Evolutionary conservation across 2,113 vertebrate species (phyloP).

Genomic region (Leucopternis melanops): DNA sequence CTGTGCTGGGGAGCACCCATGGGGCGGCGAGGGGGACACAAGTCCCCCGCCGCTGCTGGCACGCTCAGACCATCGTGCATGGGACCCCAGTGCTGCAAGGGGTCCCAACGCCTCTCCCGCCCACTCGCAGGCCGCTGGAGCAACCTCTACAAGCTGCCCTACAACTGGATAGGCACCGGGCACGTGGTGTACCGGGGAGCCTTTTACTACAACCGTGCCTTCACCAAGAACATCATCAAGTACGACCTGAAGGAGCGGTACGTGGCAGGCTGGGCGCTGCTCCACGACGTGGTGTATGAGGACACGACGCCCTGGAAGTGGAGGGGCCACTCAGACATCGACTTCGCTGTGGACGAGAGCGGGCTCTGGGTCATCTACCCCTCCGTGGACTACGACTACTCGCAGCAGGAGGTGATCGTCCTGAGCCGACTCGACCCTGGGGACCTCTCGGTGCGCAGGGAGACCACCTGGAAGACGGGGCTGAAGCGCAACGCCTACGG

Average conservation of each 20-base stretch:
- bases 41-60: background rate
- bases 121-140: constrained; percentile 85
- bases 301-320: constrained; percentile 96
- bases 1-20: background rate
- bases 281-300: constrained; percentile 89
- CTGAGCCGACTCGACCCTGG: constrained; percentile 88
- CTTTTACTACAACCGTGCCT: constrained; percentile 97
- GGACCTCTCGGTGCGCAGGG: constrained; percentile 87
- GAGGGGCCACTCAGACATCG: constrained; percentile 95
- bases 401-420: constrained; percentile 88
- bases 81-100: background rate
- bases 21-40: background rate
- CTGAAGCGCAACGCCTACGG: constrained; percentile 88
- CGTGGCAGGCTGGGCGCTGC: constrained; percentile 88
- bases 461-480: constrained; percentile 90
- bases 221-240: constrained; percentile 98
- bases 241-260: constrained; percentile 90
- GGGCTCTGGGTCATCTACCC: constrained; percentile 99
- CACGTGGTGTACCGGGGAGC: constrained; percentile 92
- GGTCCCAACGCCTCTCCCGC: background rate
- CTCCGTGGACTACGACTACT: constrained; percentile 80
- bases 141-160: constrained; percentile 95
- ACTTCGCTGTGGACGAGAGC: constrained; percentile 94
- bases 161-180: constrained; percentile 97
- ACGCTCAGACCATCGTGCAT: rapidly evolving